Evolutionary conservation across 2,888 invertebrate genomes (phyloP).

Genomic region (Mesorhabditis spiculigera): DNA sequence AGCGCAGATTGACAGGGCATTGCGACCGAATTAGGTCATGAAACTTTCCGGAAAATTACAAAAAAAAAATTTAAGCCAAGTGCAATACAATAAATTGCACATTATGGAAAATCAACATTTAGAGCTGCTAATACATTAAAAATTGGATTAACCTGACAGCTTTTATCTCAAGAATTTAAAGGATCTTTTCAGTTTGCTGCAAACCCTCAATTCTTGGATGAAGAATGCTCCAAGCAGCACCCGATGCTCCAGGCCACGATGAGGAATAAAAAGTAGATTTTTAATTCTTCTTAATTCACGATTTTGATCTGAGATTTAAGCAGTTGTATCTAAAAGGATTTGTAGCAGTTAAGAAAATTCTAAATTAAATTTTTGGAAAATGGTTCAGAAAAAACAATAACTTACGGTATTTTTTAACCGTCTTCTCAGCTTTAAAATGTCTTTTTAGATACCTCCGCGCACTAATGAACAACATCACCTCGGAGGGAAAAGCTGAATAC

Average conservation of each 20-base stretch:
- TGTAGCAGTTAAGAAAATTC: not conserved
- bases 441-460: conserved; percentile 16
- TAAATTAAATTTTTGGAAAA: not conserved
- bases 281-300: no score
- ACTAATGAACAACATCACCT: conserved; percentile 68
- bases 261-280: conserved; percentile 62
- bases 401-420: not conserved
- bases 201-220: conserved; percentile 72
- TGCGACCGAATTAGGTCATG: no score
- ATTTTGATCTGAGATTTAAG: no score
- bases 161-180: no score
- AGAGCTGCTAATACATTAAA: no score
- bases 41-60: no score
- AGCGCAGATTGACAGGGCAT: no score
- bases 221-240: not conserved
- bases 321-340: no score
- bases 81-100: no score
- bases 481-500: conserved; percentile 80
- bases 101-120: no score
- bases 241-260: conserved; percentile 78
- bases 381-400: not conserved
- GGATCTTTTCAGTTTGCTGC: conserved; percentile 68
- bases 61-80: no score
- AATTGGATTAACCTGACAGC: no score
- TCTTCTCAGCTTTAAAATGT: not conserved